phyloP scores from a whole-genome alignment of 2,797 vertebrate species.

The Micromesistius poutassou region DNA sequence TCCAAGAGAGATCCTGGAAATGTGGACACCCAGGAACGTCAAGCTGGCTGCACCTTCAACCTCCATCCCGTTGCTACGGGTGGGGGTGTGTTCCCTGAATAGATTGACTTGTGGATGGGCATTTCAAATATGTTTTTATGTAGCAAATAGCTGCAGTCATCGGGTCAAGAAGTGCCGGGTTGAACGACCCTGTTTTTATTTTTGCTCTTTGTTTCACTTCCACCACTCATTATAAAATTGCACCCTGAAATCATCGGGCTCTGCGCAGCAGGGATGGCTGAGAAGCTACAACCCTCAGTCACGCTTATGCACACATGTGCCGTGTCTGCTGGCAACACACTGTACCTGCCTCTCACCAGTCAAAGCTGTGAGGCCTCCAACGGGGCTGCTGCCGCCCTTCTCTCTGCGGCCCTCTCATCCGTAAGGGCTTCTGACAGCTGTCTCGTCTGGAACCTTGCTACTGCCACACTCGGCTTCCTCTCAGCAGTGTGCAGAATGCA shows the following conservation, averaged over 20 bases:
- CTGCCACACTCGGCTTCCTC: slow-evolving; percentile 58
- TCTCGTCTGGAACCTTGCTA: slow-evolving; percentile 54
- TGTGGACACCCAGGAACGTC: too few relatives aligned
- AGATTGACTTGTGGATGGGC: too few relatives aligned
- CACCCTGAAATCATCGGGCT: neutral
- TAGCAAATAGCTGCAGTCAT: too few relatives aligned
- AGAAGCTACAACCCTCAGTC: neutral
- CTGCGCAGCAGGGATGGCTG: neutral
- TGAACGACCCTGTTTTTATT: too few relatives aligned
- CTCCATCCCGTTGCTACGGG: too few relatives aligned
- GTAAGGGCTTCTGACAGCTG: slow-evolving; percentile 59
- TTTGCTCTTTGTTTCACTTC: neutral
- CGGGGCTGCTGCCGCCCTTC: slow-evolving; percentile 25
- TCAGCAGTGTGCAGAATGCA: slow-evolving; percentile 53
- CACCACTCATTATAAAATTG: neutral
- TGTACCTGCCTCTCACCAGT: slow-evolving; percentile 47
- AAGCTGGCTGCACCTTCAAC: too few relatives aligned
- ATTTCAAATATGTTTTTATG: too few relatives aligned
- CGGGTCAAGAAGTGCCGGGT: too few relatives aligned
- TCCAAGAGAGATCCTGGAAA: too few relatives aligned
- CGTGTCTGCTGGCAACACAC: slow-evolving; percentile 15
- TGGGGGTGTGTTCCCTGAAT: too few relatives aligned
- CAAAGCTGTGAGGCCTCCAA: slow-evolving; percentile 33
- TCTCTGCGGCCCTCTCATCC: slow-evolving; percentile 12
- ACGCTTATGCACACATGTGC: slow-evolving; percentile 4